Evolutionary conservation across 1,140 invertebrate species (phyloP).

Genomic region (Dreissena rostriformis): DNA sequence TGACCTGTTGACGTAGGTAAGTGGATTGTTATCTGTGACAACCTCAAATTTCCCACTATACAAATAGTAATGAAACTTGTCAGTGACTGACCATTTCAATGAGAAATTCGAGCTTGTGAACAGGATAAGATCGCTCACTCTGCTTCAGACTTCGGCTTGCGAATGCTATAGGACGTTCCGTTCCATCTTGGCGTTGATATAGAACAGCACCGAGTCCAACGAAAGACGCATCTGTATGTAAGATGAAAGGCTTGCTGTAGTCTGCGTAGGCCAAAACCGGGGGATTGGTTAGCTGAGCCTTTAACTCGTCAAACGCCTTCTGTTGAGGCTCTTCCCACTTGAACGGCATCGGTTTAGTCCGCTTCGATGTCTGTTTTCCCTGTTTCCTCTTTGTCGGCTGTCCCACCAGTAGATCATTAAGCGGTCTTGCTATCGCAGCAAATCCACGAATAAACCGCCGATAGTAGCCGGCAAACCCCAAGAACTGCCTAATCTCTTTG

Average conservation of each 20-base stretch:
- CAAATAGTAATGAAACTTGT: not conserved
- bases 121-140: constrained; percentile 12
- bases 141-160: constrained; percentile 35
- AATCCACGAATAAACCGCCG: constrained; percentile 67
- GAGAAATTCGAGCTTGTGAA: constrained; percentile 15
- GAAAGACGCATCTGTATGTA: constrained; percentile 62
- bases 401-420: constrained; percentile 37
- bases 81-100: constrained; percentile 10
- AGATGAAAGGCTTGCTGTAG: constrained; percentile 53
- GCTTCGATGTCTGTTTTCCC: constrained; percentile 36
- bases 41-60: not conserved
- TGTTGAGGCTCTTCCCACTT: constrained; percentile 22
- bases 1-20: not conserved
- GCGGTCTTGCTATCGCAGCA: constrained; percentile 39
- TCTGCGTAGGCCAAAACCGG: constrained; percentile 60
- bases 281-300: constrained; percentile 41
- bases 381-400: not conserved
- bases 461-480: constrained; percentile 66
- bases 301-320: constrained; percentile 56
- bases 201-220: constrained; percentile 67
- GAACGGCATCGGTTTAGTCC: constrained; percentile 51
- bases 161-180: constrained; percentile 53
- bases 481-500: too few species aligned
- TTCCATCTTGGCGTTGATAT: constrained; percentile 61
- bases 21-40: not conserved